Evolutionary conservation across 1,140 invertebrate species (phyloP).

Genomic region (Ylistrum balloti): DNA sequence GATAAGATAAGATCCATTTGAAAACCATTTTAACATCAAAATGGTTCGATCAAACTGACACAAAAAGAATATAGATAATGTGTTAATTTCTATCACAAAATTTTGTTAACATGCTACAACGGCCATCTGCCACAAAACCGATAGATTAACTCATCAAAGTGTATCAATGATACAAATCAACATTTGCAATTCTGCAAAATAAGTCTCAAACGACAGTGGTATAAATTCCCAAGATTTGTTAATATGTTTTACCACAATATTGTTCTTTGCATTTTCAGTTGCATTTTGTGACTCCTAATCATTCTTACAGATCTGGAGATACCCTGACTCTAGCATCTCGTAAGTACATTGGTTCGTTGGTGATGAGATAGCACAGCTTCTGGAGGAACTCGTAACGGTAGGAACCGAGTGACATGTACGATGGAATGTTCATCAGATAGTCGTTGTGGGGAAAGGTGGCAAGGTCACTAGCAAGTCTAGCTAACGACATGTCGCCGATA

Average conservation of each 20-base stretch:
- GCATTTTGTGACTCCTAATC: not conserved
- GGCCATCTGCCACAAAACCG: too few species aligned
- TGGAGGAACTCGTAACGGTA: constrained; percentile 56
- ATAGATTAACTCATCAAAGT: too few species aligned
- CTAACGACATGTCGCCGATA: constrained; percentile 60
- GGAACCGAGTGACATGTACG: constrained; percentile 57
- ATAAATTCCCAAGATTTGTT: too few species aligned
- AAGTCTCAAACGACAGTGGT: too few species aligned
- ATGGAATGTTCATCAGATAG: constrained; percentile 65
- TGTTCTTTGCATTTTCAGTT: not conserved
- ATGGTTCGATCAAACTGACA: too few species aligned
- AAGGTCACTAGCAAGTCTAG: constrained; percentile 56
- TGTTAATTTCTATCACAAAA: not conserved
- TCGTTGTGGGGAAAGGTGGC: constrained; percentile 63
- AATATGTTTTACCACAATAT: too few species aligned
- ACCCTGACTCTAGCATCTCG: not conserved
- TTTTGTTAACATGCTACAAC: not conserved
- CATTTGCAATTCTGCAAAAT: too few species aligned
- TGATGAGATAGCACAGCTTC: constrained; percentile 54
- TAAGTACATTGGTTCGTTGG: not conserved
- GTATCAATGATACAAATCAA: too few species aligned
- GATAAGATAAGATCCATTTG: too few species aligned
- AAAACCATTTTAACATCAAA: too few species aligned
- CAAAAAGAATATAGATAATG: too few species aligned
- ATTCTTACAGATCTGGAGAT: not conserved